Evolutionary conservation across 2,113 vertebrate genomes (phyloP).

Genomic region (Promerops cafer): DNA sequence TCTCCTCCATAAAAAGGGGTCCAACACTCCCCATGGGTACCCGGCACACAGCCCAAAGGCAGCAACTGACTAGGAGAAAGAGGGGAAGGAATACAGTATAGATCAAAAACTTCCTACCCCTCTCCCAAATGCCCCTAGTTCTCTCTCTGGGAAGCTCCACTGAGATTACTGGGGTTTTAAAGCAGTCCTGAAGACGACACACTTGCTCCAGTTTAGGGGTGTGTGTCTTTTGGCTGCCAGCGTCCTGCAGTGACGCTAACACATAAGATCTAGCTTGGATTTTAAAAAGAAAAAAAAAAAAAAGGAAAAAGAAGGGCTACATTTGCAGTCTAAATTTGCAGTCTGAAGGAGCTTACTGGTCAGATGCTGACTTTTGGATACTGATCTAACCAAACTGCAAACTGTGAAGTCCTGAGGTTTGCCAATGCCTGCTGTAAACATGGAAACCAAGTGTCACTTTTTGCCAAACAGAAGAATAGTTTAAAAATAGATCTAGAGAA

Average conservation of each 20-base stretch:
- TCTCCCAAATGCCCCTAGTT: neutral
- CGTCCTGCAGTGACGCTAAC: neutral
- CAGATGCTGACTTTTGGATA: conserved; percentile 42
- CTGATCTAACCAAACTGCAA: conserved; percentile 46
- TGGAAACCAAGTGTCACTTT: conserved; percentile 56
- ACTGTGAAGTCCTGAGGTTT: conserved; percentile 60
- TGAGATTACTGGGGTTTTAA: neutral
- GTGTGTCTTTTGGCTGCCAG: neutral
- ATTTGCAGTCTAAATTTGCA: conserved; percentile 30
- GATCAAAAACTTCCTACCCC: neutral
- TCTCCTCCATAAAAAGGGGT: neutral
- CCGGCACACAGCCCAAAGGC: neutral
- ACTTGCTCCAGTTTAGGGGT: neutral
- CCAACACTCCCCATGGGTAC: rapidly evolving
- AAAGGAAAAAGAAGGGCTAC: neutral
- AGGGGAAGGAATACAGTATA: rapidly evolving
- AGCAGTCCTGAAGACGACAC: neutral
- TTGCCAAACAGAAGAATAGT: conserved; percentile 59
- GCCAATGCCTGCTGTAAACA: conserved; percentile 61
- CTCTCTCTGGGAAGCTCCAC: neutral
- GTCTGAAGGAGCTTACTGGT: conserved; percentile 20
- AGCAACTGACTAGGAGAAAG: neutral
- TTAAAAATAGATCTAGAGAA: conserved; percentile 59
- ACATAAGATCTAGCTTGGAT: neutral
- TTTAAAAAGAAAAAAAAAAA: neutral